Percentiles rank a stretch among this genome's conserved stretches.
Evolutionary conservation across 2,888 invertebrate genomes (phyloP).

Genomic region (Luperina testacea): DNA sequence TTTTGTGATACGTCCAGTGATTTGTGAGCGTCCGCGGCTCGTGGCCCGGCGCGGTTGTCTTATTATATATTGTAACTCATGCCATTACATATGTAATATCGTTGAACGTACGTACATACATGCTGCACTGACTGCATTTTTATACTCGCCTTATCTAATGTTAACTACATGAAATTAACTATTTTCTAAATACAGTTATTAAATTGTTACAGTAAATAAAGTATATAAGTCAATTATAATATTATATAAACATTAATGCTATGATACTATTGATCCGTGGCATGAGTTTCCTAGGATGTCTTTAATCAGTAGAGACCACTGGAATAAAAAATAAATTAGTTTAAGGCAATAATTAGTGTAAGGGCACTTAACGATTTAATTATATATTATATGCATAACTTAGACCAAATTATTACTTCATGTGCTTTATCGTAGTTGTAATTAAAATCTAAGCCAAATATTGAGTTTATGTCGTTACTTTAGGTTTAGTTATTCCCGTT

Average conservation of each 20-base stretch:
- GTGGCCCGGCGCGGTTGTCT: conserved; percentile 40
- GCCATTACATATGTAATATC: conserved; percentile 67
- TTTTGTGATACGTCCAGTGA: conserved; percentile 90
- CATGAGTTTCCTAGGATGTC: conserved; percentile 70
- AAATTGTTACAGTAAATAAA: conserved; percentile 56
- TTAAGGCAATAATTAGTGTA: conserved; percentile 88
- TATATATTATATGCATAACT: conserved; percentile 86
- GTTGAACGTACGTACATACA: conserved; percentile 59
- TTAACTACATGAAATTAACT: conserved; percentile 61
- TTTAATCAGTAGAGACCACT: conserved; percentile 75
- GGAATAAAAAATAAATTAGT: conserved; percentile 83
- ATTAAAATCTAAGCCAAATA: conserved; percentile 90
- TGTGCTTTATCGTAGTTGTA: conserved; percentile 89
- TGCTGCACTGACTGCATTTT: conserved; percentile 61
- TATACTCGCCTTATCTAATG: conserved; percentile 65
- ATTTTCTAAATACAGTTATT: conserved; percentile 59
- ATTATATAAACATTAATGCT: conserved; percentile 49
- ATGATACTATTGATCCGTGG: conserved; percentile 60
- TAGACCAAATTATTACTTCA: conserved; percentile 90
- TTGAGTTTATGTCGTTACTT: conserved; percentile 87
- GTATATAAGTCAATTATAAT: conserved; percentile 58
- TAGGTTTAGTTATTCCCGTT: conserved; percentile 85
- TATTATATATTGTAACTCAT: conserved; percentile 66
- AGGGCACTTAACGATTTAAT: conserved; percentile 86
- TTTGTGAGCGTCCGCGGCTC: conserved; percentile 59